These are phyloP conservation scores for Lepidochitona cinerea DNA, from an alignment of 2,888 invertebrate species.

Conservation along the genomic window DNA sequence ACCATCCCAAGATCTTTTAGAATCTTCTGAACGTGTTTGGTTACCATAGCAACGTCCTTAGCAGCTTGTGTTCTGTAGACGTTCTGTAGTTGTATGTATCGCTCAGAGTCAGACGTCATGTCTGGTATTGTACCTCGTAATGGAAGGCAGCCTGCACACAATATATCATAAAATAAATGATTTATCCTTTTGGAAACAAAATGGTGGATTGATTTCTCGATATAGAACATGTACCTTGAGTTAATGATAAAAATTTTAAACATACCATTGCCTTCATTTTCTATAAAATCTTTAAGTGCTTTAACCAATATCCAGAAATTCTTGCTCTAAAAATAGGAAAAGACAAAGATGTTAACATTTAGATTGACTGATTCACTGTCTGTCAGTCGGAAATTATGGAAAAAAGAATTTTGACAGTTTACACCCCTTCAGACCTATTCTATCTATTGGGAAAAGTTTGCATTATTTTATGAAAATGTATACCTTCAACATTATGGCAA, in stretches of 20 bases:
- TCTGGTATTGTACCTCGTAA: conserved; percentile 92
- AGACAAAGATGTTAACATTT: not conserved
- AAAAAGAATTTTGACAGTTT: too few relatives aligned
- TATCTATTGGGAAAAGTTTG: too few relatives aligned
- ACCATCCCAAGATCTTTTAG: conserved; percentile 81
- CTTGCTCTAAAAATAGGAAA: conserved; percentile 57
- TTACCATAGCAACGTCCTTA: conserved; percentile 85
- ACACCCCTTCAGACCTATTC: too few relatives aligned
- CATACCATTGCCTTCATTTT: conserved; percentile 83
- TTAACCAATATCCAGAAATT: conserved; percentile 95
- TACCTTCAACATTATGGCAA: too few relatives aligned
- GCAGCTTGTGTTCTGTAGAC: conserved; percentile 86
- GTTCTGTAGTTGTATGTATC: conserved; percentile 91
- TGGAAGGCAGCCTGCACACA: conserved; percentile 79
- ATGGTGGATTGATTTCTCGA: too few relatives aligned
- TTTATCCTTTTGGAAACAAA: too few relatives aligned
- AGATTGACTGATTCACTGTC: too few relatives aligned
- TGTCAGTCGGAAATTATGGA: too few relatives aligned
- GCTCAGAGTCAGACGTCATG: conserved; percentile 95
- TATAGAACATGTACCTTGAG: too few relatives aligned
- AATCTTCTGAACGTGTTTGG: conserved; percentile 84
- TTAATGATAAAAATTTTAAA: too few relatives aligned
- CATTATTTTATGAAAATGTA: too few relatives aligned
- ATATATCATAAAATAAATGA: too few relatives aligned
- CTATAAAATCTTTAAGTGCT: conserved; percentile 88